Percentiles rank a stretch among this genome's conserved stretches.
These are phyloP conservation scores for Acrocyrtus sp. DNA, from an alignment of 2,888 invertebrate genomes.

Conservation along the genomic window DNA sequence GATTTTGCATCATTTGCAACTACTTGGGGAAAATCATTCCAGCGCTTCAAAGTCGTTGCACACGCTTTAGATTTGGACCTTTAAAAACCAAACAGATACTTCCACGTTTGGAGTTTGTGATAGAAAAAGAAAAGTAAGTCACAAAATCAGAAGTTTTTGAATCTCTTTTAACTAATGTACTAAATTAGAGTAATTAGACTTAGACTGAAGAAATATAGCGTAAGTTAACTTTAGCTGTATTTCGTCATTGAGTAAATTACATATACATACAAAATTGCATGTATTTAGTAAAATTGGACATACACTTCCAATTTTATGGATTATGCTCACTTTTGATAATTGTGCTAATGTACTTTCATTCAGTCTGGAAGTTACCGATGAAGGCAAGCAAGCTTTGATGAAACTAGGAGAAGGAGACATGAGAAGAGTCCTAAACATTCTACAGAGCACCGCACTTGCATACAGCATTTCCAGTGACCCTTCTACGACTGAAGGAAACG, in stretches of 20 bases:
- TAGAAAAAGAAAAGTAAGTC: constrained; percentile 81
- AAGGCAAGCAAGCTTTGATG: constrained; percentile 89
- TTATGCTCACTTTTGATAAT: constrained; percentile 13
- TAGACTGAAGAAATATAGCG: no score
- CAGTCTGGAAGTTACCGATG: constrained; percentile 85
- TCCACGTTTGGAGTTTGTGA: constrained; percentile 87
- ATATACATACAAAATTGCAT: no score
- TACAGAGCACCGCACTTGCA: constrained; percentile 96
- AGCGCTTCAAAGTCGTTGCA: constrained; percentile 97
- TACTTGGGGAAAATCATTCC: constrained; percentile 99
- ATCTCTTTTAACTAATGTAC: no score
- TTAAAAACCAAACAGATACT: constrained; percentile 85
- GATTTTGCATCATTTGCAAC: constrained; percentile 99
- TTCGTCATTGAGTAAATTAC: no score
- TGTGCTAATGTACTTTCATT: constrained; percentile 48
- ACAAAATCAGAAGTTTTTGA: no score
- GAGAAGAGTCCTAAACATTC: constrained; percentile 94
- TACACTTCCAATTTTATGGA: no score
- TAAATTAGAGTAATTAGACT: no score
- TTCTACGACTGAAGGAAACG: constrained; percentile 44
- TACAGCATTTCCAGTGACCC: constrained; percentile 68
- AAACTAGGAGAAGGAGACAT: constrained; percentile 96
- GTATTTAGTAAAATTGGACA: no score
- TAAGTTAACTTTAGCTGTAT: no score
- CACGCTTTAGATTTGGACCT: constrained; percentile 95